Percentiles rank a stretch among this genome's conserved stretches.
Conservation (phyloP, 2,797 vertebrate genomes). For the Corythornis leucogaster region DNA sequence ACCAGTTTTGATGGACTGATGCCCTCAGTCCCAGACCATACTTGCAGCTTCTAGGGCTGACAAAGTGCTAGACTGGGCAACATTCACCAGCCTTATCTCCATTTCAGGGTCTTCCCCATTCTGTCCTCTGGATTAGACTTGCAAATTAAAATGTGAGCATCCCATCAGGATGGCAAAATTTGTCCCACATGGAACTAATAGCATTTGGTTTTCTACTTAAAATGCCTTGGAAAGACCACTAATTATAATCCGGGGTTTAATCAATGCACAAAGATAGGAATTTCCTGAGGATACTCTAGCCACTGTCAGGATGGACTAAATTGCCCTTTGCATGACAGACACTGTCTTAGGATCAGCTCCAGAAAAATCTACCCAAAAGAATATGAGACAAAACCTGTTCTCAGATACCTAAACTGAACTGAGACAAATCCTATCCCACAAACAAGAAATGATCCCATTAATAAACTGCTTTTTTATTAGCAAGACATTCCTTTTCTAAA, state of each 20-base stretch:
- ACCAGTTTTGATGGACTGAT: neutral
- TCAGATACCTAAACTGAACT: neutral
- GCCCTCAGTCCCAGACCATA: neutral
- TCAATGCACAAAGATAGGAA: neutral
- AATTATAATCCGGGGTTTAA: neutral
- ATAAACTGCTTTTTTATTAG: neutral
- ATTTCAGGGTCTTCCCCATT: neutral
- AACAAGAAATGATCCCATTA: neutral
- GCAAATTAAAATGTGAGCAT: neutral
- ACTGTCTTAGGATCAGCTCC: neutral
- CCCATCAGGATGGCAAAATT: neutral
- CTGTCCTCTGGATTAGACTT: neutral
- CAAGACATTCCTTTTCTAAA: neutral
- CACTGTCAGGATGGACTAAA: neutral
- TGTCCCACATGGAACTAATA: neutral
- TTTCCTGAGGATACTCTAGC: neutral
- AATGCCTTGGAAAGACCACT: neutral
- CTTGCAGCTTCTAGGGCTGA: too few species aligned
- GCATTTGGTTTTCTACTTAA: neutral
- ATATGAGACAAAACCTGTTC: neutral
- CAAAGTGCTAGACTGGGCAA: neutral
- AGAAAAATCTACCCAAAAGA: neutral
- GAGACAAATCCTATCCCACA: neutral
- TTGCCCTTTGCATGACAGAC: neutral
- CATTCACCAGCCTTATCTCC: rapidly evolving